Conservation (phyloP, 1,140 invertebrate species). For the Ceratina japonica region DNA sequence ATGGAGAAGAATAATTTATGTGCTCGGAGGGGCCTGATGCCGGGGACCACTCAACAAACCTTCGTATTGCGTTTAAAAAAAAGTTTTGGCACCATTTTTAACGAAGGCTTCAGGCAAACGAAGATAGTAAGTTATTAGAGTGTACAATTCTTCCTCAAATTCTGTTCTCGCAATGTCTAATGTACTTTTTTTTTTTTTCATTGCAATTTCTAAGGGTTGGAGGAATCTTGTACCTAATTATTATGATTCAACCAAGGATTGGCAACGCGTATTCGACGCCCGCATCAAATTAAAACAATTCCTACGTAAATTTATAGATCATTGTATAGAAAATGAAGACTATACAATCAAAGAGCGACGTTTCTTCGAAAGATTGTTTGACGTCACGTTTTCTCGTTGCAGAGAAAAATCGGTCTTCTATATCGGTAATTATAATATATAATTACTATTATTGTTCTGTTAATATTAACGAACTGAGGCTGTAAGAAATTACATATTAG, state of each 20-base stretch:
- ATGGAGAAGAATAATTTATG: conserved; percentile 91
- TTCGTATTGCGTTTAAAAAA: conserved; percentile 86
- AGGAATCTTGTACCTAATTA: conserved; percentile 64
- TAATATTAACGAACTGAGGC: too few species aligned
- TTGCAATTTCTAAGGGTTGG: conserved; percentile 38
- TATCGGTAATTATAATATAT: too few species aligned
- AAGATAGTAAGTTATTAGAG: conserved; percentile 60
- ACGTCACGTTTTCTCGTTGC: conserved; percentile 86
- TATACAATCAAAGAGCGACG: conserved; percentile 89
- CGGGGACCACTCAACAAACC: conserved; percentile 90
- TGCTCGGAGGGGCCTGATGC: conserved; percentile 88
- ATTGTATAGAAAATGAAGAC: conserved; percentile 89
- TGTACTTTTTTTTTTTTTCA: conserved; percentile 26
- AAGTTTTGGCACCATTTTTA: conserved; percentile 83
- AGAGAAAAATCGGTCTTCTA: conserved; percentile 89
- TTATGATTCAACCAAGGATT: conserved; percentile 66
- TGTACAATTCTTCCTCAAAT: background rate
- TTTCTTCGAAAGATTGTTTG: conserved; percentile 88
- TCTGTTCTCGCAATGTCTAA: background rate
- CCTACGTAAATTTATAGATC: conserved; percentile 89
- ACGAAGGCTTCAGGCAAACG: conserved; percentile 78
- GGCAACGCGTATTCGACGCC: conserved; percentile 81
- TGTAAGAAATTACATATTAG: too few species aligned
- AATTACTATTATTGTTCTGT: too few species aligned
- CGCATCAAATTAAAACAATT: conserved; percentile 89